Percentiles rank a stretch among this genome's conserved stretches.
Conservation (phyloP, 2,113 vertebrate species). For the Dicrurus megarhynchus region DNA sequence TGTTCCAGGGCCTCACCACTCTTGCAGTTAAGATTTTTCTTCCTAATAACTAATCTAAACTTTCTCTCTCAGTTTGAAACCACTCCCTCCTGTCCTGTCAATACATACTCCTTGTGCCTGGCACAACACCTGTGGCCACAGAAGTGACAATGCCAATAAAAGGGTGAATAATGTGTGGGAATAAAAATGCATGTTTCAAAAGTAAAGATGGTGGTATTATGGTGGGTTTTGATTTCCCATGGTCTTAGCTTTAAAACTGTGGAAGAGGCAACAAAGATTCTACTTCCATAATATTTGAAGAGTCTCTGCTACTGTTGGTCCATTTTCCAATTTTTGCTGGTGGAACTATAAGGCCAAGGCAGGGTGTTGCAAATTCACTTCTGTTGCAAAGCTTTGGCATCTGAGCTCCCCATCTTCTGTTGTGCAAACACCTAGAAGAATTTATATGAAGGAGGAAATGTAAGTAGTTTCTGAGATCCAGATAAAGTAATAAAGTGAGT, state of each 20-base stretch:
- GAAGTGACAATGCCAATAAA: not conserved
- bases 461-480: not conserved
- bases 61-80: not conserved
- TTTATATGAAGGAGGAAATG: not conserved
- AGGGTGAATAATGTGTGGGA: not conserved
- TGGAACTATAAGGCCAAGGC: not conserved
- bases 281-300: not conserved
- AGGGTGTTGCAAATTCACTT: not conserved
- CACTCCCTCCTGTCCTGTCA: too few relatives aligned
- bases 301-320: not conserved
- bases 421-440: not conserved
- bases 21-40: not conserved
- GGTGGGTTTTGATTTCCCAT: not conserved
- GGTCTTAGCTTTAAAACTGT: not conserved
- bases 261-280: not conserved
- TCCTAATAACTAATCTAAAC: not conserved
- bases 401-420: not conserved
- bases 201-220: not conserved
- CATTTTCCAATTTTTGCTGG: not conserved
- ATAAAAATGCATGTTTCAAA: not conserved
- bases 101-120: not conserved
- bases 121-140: not conserved
- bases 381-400: not conserved
- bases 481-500: not conserved
- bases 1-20: not conserved